phyloP scores from a whole-genome alignment of 92 coral and sea anemone genomes.

The Epizoanthus scotinus region DNA sequence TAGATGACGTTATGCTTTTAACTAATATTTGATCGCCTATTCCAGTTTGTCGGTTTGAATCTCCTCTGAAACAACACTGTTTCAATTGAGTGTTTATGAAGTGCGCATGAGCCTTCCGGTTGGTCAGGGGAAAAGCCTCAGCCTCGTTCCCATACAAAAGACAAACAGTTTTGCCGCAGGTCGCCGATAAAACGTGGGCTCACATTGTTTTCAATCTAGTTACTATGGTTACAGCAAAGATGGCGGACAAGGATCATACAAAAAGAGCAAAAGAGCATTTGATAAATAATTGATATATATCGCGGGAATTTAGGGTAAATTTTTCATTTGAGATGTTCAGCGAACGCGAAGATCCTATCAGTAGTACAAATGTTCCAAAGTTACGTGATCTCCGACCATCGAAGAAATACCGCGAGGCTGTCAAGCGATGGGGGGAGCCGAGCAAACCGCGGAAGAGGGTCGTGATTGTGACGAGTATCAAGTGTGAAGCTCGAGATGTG shows the following conservation, averaged over 20 bases:
- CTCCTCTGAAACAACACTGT: background rate
- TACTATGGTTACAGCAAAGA: slow-evolving; percentile 25
- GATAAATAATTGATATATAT: too few relatives aligned
- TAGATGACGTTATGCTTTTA: background rate
- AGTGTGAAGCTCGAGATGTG: slow-evolving; percentile 77
- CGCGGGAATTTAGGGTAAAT: background rate
- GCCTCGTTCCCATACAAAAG: slow-evolving; percentile 16
- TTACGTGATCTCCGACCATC: slow-evolving; percentile 72
- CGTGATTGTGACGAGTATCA: slow-evolving; percentile 81
- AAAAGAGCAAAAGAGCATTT: background rate
- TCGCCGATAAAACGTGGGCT: too few relatives aligned
- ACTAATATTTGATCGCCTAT: background rate
- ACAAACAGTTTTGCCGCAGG: too few relatives aligned
- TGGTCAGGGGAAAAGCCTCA: background rate
- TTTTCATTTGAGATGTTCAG: slow-evolving; percentile 7
- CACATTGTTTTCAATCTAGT: background rate
- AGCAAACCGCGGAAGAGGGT: slow-evolving; percentile 64
- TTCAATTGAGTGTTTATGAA: too few relatives aligned
- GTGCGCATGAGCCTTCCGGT: background rate
- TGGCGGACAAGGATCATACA: slow-evolving; percentile 9
- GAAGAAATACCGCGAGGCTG: slow-evolving; percentile 88
- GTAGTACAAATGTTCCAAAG: slow-evolving; percentile 43
- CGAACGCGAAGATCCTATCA: background rate
- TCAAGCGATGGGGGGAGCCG: slow-evolving; percentile 81
- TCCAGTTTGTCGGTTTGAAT: background rate